phyloP scores from a whole-genome alignment of 92 coral and sea anemone genomes.

The Palythoa heliodiscus region DNA sequence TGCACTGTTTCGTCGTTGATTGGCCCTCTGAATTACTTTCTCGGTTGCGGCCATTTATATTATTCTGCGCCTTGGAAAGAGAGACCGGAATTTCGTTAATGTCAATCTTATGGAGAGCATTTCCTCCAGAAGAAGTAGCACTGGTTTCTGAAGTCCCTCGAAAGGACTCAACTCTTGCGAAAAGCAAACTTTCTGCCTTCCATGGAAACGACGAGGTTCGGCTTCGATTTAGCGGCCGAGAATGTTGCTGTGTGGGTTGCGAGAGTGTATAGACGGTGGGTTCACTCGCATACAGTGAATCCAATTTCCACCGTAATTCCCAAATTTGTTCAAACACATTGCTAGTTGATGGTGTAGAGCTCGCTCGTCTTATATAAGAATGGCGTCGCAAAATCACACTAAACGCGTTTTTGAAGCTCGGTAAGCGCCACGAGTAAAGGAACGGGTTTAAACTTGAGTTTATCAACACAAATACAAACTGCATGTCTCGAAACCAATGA shows the following conservation, averaged over 20 bases:
- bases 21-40: not conserved
- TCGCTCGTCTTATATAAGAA: not conserved
- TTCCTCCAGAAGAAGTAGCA: not conserved
- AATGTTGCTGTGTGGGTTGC: not conserved
- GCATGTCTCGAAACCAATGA: slow-evolving; percentile 86
- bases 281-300: not conserved
- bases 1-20: not conserved
- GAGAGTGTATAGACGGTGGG: not conserved
- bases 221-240: not conserved
- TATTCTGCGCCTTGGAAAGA: not conserved
- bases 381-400: slow-evolving; percentile 23
- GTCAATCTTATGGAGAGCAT: not conserved
- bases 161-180: not conserved
- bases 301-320: slow-evolving; percentile 12
- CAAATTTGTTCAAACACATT: slow-evolving; percentile 7
- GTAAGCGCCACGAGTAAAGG: slow-evolving; percentile 75
- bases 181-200: not conserved
- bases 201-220: slow-evolving; percentile 3
- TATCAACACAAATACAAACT: slow-evolving; percentile 68
- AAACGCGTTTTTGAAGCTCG: slow-evolving; percentile 63
- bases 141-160: not conserved
- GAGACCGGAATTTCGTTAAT: not conserved
- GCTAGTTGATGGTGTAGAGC: slow-evolving; percentile 18
- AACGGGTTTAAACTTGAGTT: slow-evolving; percentile 75
- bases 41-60: not conserved